Evolutionary conservation across 1,140 invertebrate species (phyloP), one percentile per base, ranked within the genome.

Genomic region (Acyrthosiphon pisum): DNA sequence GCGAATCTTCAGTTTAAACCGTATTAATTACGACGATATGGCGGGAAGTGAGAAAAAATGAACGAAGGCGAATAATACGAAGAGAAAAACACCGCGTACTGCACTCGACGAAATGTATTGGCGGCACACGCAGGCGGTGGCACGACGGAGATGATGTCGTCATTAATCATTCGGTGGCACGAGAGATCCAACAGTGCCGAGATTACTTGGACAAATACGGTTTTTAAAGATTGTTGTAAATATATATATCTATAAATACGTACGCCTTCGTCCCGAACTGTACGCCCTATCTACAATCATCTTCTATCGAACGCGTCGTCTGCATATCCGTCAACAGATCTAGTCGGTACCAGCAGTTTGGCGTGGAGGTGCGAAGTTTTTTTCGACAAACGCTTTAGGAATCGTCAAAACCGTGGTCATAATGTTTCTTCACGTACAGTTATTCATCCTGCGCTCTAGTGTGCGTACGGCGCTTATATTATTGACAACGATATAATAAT

Each of bases 21-120:
- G 84, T 87, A 87, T 87, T 87, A 87, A 48, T 87, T 87, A 87
- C 22, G 18, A 87, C 22, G 18, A 87, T 20, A 87, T 50, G 14
- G 30, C 9, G 84, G 9, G 14, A 4, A n/a, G 1, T 18, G 14
- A 26, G 56, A 90, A 26, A 50, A 56, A 26, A 89, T 9, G 20
- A 35, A 50, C 44, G 14, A 1, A n/a, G 26, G 11, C 18, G 46
- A n/a, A 87, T 20, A 18, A 87, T 48, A 87, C n/a, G 23, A 30
- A 46, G 84, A 46, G 84, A 86, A 87, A 87, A 87, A 87, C 23
- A 37, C 23, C 22, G 84, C 14, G 50, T 22, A 53, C 41, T 41
- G 41, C 14, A n/a, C 50, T 37, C 35, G 48, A 37, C 35, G 50
- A 46, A 90, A 30, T 20, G 26, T 35, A 41, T 41, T 18, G 88